Conservation (phyloP, 2,113 vertebrate genomes). For the Alosa alosa region DNA sequence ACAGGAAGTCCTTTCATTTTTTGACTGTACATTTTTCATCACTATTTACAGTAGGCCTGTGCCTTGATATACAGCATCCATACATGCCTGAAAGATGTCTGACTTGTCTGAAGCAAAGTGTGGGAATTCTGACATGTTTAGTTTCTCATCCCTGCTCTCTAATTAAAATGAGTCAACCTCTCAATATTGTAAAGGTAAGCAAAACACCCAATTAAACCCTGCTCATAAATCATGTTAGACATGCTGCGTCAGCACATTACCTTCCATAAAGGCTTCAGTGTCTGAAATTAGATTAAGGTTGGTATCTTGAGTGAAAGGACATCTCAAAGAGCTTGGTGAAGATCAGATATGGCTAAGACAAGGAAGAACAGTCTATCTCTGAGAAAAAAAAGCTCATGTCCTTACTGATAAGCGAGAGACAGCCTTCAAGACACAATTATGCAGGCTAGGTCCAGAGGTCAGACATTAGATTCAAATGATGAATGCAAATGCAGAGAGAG, state of each 20-base stretch:
- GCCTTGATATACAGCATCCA: neutral
- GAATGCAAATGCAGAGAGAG: neutral
- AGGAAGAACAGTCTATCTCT: slow-evolving; percentile 35
- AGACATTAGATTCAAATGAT: neutral
- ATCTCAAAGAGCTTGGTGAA: slow-evolving; percentile 56
- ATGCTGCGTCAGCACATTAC: slow-evolving; percentile 50
- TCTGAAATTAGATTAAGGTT: slow-evolving; percentile 60
- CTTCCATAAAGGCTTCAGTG: slow-evolving; percentile 56
- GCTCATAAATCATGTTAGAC: slow-evolving; percentile 59
- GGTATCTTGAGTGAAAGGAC: slow-evolving; percentile 59
- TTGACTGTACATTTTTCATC: neutral
- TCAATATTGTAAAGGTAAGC: slow-evolving; percentile 43
- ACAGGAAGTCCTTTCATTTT: neutral
- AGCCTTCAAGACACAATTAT: neutral
- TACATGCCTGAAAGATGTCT: slow-evolving; percentile 1
- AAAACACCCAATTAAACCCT: slow-evolving; percentile 47
- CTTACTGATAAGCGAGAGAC: neutral
- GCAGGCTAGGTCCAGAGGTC: neutral
- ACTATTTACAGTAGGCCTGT: neutral
- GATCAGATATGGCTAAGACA: slow-evolving; percentile 54
- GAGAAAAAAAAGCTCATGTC: slow-evolving; percentile 23
- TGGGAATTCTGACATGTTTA: slow-evolving; percentile 11
- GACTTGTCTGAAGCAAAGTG: neutral
- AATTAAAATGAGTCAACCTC: slow-evolving; percentile 35
- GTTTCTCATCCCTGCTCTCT: slow-evolving; percentile 8